phyloP scores from a whole-genome alignment of 2,888 invertebrate genomes.

The Nephrotoma flavescens region DNA sequence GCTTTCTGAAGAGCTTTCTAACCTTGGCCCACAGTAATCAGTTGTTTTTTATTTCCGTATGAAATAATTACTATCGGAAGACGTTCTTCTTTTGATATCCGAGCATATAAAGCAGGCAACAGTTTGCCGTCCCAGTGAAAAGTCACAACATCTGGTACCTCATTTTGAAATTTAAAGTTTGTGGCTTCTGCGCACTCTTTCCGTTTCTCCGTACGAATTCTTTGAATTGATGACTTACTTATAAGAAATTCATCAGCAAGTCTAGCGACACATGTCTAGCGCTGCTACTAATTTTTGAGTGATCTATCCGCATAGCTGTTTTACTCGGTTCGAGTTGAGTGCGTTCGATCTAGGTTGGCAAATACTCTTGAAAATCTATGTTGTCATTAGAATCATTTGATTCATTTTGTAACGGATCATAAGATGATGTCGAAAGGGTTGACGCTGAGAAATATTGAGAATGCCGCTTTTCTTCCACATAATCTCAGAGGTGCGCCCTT shows the following conservation, averaged over 20 bases:
- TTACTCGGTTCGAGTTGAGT: constrained; percentile 9
- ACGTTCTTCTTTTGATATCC: constrained; percentile 17
- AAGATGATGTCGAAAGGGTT: too few relatives aligned
- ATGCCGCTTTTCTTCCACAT: too few relatives aligned
- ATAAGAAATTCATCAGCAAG: constrained; percentile 18
- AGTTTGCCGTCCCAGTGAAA: constrained; percentile 20
- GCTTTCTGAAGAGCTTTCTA: too few relatives aligned
- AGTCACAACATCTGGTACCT: constrained; percentile 15
- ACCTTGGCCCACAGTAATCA: constrained; percentile 15
- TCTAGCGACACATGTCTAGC: constrained; percentile 13
- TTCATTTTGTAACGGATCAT: too few relatives aligned
- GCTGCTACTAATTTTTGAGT: constrained; percentile 9
- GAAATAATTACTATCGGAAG: constrained; percentile 25
- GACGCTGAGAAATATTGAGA: too few relatives aligned
- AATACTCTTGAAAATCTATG: background rate
- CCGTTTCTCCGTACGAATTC: constrained; percentile 12
- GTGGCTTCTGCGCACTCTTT: constrained; percentile 16
- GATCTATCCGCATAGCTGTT: constrained; percentile 12
- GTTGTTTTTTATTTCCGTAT: constrained; percentile 16
- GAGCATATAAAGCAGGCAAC: constrained; percentile 16
- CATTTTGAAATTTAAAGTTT: constrained; percentile 21
- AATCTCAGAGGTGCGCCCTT: too few relatives aligned
- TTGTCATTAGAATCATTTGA: too few relatives aligned
- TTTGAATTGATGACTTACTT: constrained; percentile 17
- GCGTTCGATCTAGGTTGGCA: constrained; percentile 6